Evolutionary conservation across 2,797 vertebrate genomes (phyloP).

Genomic region (Malurus splendens): DNA sequence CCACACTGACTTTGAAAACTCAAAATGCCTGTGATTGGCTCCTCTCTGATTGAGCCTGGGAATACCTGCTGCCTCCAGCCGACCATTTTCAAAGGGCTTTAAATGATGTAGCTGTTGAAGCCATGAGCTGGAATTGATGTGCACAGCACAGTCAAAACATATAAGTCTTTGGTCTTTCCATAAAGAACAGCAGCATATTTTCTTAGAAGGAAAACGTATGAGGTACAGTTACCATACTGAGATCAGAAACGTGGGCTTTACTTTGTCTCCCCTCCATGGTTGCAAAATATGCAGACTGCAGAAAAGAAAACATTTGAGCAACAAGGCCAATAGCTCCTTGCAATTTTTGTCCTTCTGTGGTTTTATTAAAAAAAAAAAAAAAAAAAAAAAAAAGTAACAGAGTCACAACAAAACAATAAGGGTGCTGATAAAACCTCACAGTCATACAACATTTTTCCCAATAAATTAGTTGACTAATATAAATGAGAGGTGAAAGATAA

Average conservation of each 20-base stretch:
- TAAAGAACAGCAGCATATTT: constrained; percentile 10
- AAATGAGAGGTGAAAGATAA: not conserved
- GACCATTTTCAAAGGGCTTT: constrained; percentile 12
- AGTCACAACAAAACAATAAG: not conserved
- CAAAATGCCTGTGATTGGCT: not conserved
- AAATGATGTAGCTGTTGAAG: constrained; percentile 8
- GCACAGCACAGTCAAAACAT: not conserved
- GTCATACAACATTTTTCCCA: not conserved
- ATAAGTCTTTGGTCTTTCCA: constrained; percentile 32
- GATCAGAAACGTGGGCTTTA: not conserved
- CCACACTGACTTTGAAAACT: not conserved
- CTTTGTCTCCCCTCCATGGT: not conserved
- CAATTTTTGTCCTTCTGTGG: not conserved
- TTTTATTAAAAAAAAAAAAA: not conserved
- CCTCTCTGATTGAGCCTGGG: constrained; percentile 18
- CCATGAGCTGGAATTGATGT: not conserved
- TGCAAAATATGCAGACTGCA: not conserved
- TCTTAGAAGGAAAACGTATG: not conserved
- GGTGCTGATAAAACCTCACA: not conserved
- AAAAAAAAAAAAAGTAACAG: too few species aligned
- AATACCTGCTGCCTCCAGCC: constrained; percentile 40
- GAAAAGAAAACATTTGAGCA: not conserved
- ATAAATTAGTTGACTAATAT: not conserved
- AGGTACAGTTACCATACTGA: not conserved
- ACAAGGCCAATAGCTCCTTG: not conserved